Evolutionary conservation across 2,888 invertebrate species (phyloP).

Genomic region (Vandiemenella viatica): DNA sequence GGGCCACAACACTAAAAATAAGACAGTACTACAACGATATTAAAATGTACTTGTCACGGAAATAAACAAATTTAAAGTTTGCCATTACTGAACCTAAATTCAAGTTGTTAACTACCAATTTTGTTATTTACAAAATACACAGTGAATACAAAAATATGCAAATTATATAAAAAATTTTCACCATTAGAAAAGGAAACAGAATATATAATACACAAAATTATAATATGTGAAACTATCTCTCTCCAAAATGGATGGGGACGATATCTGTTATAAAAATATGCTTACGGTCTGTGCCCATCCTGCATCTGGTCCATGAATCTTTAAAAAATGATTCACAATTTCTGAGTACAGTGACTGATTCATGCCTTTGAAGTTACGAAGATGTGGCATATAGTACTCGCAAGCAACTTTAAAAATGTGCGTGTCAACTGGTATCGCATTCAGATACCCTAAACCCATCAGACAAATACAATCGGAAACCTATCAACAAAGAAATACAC

Average conservation of each 20-base stretch:
- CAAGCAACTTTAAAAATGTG: constrained; percentile 88
- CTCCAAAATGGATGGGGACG: neutral
- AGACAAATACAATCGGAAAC: constrained; percentile 95
- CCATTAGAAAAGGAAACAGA: no score
- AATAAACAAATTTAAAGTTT: no score
- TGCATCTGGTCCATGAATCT: constrained; percentile 68
- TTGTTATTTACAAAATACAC: no score
- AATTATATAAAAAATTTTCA: no score
- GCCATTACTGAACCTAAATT: no score
- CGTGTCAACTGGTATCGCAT: constrained; percentile 88
- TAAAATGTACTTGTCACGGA: no score
- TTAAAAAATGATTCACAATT: constrained; percentile 66
- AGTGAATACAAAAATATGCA: no score
- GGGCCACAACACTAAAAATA: no score
- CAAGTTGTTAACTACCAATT: no score
- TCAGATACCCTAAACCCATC: constrained; percentile 82
- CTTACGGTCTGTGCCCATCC: constrained; percentile 93
- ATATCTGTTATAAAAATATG: constrained; percentile 19
- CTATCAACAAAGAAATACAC: constrained; percentile 30
- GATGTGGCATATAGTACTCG: constrained; percentile 60
- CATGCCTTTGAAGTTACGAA: constrained; percentile 57
- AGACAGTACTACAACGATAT: no score
- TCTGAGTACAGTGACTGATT: constrained; percentile 73
- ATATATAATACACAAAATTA: no score
- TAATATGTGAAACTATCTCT: no score